phyloP scores from a whole-genome alignment of 2,888 invertebrate species.

The Caradrina kadenii region DNA sequence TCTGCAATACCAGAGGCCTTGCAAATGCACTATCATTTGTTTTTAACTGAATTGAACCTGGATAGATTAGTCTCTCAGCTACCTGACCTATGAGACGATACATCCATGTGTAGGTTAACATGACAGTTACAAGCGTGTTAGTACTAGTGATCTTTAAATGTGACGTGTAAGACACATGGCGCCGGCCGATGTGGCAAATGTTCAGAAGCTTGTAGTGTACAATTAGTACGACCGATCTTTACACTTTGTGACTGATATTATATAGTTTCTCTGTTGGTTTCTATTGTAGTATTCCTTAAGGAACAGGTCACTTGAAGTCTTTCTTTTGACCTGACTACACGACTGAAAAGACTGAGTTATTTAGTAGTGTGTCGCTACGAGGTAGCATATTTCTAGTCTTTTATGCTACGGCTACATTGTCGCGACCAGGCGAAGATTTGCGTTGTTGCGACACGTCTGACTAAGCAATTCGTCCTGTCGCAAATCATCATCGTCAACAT shows the following conservation, averaged over 20 bases:
- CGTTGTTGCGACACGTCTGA: too few relatives aligned
- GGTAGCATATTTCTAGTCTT: too few relatives aligned
- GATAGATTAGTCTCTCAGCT: not conserved
- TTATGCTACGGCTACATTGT: too few relatives aligned
- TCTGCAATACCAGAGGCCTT: too few relatives aligned
- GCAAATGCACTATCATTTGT: too few relatives aligned
- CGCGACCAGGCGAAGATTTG: too few relatives aligned
- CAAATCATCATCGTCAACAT: too few relatives aligned
- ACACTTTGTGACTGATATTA: constrained; percentile 2
- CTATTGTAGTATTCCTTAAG: not conserved
- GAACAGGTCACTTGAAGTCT: too few relatives aligned
- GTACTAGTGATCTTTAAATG: constrained; percentile 29
- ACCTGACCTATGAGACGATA: not conserved
- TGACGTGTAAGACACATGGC: constrained; percentile 6
- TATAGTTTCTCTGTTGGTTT: not conserved
- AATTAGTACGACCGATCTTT: constrained; percentile 8
- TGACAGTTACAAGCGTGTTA: constrained; percentile 1
- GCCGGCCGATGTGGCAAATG: constrained; percentile 22
- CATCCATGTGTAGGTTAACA: constrained; percentile 14
- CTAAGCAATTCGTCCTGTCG: too few relatives aligned
- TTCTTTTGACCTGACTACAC: too few relatives aligned
- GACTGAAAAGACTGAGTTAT: too few relatives aligned
- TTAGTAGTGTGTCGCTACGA: too few relatives aligned
- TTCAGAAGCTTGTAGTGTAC: constrained; percentile 10
- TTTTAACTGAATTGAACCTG: not conserved